These are phyloP conservation scores for Dynastes grantii DNA, from an alignment of 2,888 invertebrate genomes.

Conservation along the genomic window DNA sequence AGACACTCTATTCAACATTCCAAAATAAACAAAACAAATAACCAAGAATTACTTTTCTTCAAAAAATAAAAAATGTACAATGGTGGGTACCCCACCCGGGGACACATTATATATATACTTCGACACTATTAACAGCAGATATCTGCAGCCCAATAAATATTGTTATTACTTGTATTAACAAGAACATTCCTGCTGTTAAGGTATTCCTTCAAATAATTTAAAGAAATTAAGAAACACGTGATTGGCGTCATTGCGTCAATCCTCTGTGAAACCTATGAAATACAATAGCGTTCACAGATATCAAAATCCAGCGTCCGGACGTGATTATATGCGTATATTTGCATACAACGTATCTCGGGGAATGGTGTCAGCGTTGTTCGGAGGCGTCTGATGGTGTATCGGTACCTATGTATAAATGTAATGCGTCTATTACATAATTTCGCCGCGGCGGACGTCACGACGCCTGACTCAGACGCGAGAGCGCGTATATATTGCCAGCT, in stretches of 20 bases:
- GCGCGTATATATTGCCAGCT: slow-evolving; percentile 61
- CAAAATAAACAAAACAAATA: too few species aligned
- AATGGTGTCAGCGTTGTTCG: slow-evolving; percentile 51
- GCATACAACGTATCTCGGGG: slow-evolving; percentile 35
- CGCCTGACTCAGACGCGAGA: slow-evolving; percentile 62
- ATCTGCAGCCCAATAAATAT: too few species aligned
- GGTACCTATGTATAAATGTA: slow-evolving; percentile 35
- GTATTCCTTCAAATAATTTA: too few species aligned
- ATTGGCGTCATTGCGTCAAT: background rate
- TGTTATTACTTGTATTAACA: too few species aligned
- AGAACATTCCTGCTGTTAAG: too few species aligned
- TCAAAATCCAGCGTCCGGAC: slow-evolving; percentile 21
- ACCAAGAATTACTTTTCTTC: too few species aligned
- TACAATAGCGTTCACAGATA: slow-evolving; percentile 3
- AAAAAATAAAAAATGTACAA: too few species aligned
- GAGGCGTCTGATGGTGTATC: slow-evolving; percentile 23
- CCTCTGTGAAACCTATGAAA: background rate
- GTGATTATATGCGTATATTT: background rate
- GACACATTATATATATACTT: too few species aligned
- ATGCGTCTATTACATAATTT: slow-evolving; percentile 48
- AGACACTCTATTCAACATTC: too few species aligned
- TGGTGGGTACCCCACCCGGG: too few species aligned
- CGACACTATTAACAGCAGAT: too few species aligned
- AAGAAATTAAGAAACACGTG: too few species aligned
- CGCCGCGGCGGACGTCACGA: slow-evolving; percentile 53